Conservation (phyloP, 1,140 invertebrate genomes). For the Pararge aegeria region DNA sequence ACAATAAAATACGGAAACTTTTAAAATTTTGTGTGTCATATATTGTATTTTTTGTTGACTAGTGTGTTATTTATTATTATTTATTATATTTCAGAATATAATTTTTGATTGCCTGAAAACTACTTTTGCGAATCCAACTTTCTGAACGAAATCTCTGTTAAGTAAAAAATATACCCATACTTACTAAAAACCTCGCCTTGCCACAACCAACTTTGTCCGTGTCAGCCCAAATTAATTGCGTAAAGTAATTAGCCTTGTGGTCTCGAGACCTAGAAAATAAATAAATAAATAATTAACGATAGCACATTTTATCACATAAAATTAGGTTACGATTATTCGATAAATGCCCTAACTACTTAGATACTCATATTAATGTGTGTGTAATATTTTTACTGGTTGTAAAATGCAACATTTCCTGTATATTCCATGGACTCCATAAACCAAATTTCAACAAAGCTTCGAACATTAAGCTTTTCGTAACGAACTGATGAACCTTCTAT, state of each 20-base stretch:
- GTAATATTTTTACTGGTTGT: constrained; percentile 48
- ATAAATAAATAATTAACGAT: background rate
- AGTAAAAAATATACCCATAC: constrained; percentile 9
- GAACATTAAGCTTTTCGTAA: constrained; percentile 34
- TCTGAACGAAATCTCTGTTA: too few species aligned
- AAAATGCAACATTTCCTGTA: constrained; percentile 52
- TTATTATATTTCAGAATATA: too few species aligned
- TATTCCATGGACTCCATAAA: constrained; percentile 53
- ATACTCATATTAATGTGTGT: background rate
- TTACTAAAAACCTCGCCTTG: constrained; percentile 70
- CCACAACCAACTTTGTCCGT: constrained; percentile 79
- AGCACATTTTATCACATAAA: too few species aligned
- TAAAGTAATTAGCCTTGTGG: constrained; percentile 69
- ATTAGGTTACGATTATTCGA: too few species aligned
- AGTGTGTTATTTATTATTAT: too few species aligned
- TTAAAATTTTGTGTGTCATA: too few species aligned
- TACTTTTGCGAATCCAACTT: too few species aligned
- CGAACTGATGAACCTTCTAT: constrained; percentile 44
- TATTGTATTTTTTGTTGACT: too few species aligned
- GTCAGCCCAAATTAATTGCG: constrained; percentile 81
- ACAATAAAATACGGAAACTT: too few species aligned
- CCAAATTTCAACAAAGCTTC: constrained; percentile 65
- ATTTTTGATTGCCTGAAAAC: too few species aligned
- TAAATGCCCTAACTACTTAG: too few species aligned
- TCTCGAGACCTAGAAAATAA: constrained; percentile 29